phyloP scores from a whole-genome alignment of 2,888 invertebrate genomes.

The Drosophila prolongata region DNA sequence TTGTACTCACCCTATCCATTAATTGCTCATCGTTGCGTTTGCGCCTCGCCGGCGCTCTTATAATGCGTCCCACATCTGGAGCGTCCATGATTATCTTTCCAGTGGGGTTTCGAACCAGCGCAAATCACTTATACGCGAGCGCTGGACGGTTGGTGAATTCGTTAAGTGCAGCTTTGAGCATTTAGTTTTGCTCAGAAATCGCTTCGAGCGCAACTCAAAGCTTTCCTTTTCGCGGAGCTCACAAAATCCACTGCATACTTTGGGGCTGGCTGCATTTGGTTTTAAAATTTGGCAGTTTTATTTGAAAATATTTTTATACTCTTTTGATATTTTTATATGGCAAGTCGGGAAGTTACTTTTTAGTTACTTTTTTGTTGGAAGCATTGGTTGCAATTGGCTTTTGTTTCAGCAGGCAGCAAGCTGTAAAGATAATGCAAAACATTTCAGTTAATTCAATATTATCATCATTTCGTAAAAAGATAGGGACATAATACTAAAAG shows the following conservation, averaged over 20 bases:
- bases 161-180: conserved; percentile 39
- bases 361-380: conserved; percentile 50
- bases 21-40: conserved; percentile 92
- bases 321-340: conserved; percentile 37
- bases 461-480: too few species aligned
- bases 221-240: conserved; percentile 8
- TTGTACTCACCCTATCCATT: conserved; percentile 89
- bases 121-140: conserved; percentile 43
- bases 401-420: conserved; percentile 13
- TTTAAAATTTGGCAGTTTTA: conserved; percentile 29
- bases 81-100: conserved; percentile 68
- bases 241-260: conserved; percentile 39
- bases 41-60: conserved; percentile 91
- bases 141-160: conserved; percentile 19
- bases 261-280: conserved; percentile 18
- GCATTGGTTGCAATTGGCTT: conserved; percentile 53
- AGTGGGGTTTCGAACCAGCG: conserved; percentile 49
- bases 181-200: conserved; percentile 25
- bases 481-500: too few species aligned
- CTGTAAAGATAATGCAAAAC: conserved; percentile 30
- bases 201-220: conserved; percentile 25
- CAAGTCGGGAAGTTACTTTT: conserved; percentile 38
- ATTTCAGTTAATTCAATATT: not conserved
- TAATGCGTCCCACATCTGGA: conserved; percentile 86
- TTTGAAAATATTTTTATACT: not conserved